Evolutionary conservation across 2,888 invertebrate genomes (phyloP).

Genomic region (Ormyrus thymus): DNA sequence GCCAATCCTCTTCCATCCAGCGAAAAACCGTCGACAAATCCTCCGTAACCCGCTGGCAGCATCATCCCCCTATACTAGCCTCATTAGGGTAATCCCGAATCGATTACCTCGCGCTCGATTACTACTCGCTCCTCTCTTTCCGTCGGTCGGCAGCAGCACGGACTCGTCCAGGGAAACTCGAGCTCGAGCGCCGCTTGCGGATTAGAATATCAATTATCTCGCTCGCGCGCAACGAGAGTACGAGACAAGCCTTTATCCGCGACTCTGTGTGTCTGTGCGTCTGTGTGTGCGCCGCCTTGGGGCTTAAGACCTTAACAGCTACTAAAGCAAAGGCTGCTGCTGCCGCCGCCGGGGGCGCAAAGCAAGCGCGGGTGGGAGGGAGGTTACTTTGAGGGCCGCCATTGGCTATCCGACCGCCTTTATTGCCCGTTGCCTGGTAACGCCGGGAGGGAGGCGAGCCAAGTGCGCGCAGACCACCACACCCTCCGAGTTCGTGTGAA

Average conservation of each 20-base stretch:
- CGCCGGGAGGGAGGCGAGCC: constrained; percentile 40
- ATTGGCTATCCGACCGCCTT: constrained; percentile 73
- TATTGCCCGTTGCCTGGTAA: constrained; percentile 74
- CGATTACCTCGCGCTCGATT: constrained; percentile 45
- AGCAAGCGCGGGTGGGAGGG: constrained; percentile 65
- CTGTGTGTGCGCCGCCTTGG: constrained; percentile 47
- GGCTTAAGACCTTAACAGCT: constrained; percentile 73
- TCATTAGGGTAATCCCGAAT: constrained; percentile 51
- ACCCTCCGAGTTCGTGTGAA: constrained; percentile 14
- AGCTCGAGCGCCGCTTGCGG: constrained; percentile 43
- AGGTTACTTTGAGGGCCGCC: constrained; percentile 72
- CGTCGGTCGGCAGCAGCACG: constrained; percentile 10
- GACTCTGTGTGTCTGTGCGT: neutral
- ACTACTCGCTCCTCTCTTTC: constrained; percentile 45
- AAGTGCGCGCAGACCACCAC: constrained; percentile 35
- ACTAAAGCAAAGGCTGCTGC: constrained; percentile 67
- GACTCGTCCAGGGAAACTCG: constrained; percentile 38
- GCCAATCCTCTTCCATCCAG: too few relatives aligned
- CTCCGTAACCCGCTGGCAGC: neutral
- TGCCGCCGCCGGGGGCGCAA: constrained; percentile 61
- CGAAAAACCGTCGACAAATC: too few relatives aligned
- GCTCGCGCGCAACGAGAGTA: neutral
- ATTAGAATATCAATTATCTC: constrained; percentile 70
- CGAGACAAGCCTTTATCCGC: neutral
- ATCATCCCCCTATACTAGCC: neutral